These are phyloP conservation scores for Holotrichia oblita DNA, from an alignment of 1,140 invertebrate species.

Conservation along the genomic window DNA sequence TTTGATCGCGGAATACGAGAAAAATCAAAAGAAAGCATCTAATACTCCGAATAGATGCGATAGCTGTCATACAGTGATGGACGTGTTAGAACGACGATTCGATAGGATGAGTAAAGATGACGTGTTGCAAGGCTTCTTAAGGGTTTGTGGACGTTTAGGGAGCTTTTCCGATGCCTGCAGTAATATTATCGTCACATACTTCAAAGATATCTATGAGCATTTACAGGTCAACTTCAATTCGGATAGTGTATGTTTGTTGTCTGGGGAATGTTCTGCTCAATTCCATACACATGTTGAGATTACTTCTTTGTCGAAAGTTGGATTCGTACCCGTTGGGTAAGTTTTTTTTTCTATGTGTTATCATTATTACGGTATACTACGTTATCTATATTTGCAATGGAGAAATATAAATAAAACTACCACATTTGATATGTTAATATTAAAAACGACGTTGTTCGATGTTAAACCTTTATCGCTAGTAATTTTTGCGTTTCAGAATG, in stretches of 20 bases:
- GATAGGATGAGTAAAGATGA: conserved; percentile 65
- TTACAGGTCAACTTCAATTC: conserved; percentile 71
- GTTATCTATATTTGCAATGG: no score
- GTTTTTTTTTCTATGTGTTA: conserved; percentile 36
- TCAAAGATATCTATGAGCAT: conserved; percentile 72
- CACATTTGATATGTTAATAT: no score
- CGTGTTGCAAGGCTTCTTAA: conserved; percentile 66
- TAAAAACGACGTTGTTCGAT: no score
- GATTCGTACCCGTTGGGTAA: conserved; percentile 63
- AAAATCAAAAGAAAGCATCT: conserved; percentile 46
- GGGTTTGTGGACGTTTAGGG: conserved; percentile 73
- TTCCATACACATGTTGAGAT: conserved; percentile 75
- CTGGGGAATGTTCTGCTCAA: conserved; percentile 73
- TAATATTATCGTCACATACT: conserved; percentile 75
- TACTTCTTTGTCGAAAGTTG: conserved; percentile 65
- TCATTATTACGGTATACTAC: no score
- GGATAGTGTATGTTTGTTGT: conserved; percentile 75
- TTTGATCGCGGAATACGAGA: conserved; percentile 66
- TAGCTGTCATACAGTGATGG: conserved; percentile 67
- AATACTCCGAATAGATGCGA: conserved; percentile 61
- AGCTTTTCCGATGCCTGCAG: conserved; percentile 82
- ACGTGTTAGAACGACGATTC: conserved; percentile 67
- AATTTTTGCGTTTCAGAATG: no score
- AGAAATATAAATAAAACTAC: no score
- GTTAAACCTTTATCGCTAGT: no score